A percentile compares a stretch with the other conserved stretches of the same genome.
These are phyloP conservation scores for Sporophila hypoxantha DNA, from an alignment of 2,113 vertebrate species.

Conservation along the genomic window DNA sequence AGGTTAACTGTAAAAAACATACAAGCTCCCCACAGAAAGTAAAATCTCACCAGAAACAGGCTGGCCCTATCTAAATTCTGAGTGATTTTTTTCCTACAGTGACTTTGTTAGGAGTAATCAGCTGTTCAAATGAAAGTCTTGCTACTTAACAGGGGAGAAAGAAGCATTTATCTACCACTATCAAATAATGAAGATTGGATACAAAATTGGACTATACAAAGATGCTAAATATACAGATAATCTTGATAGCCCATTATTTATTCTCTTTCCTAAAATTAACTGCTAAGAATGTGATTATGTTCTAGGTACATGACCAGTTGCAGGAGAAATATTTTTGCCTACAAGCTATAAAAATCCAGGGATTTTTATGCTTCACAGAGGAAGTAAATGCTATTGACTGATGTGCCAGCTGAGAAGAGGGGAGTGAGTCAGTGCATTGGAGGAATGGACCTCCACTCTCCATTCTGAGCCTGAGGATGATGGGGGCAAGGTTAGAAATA, in stretches of 20 bases:
- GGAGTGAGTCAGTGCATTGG: not conserved
- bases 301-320: not conserved
- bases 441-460: not conserved
- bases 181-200: not conserved
- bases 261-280: not conserved
- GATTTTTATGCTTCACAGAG: not conserved
- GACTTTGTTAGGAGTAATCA: not conserved
- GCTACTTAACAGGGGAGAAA: not conserved
- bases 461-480: not conserved
- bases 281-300: not conserved
- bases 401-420: not conserved
- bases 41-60: not conserved
- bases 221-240: conserved; percentile 7
- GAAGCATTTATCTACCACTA: not conserved
- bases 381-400: not conserved
- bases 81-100: not conserved
- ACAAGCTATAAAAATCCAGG: not conserved
- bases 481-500: not conserved
- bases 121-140: not conserved
- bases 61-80: not conserved
- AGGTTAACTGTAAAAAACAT: not conserved
- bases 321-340: not conserved
- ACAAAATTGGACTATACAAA: not conserved
- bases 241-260: not conserved
- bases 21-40: not conserved